Percentiles rank a stretch among this genome's conserved stretches.
phyloP scores from a whole-genome alignment of 2,113 vertebrate genomes.

The Pituophis catenifer region DNA sequence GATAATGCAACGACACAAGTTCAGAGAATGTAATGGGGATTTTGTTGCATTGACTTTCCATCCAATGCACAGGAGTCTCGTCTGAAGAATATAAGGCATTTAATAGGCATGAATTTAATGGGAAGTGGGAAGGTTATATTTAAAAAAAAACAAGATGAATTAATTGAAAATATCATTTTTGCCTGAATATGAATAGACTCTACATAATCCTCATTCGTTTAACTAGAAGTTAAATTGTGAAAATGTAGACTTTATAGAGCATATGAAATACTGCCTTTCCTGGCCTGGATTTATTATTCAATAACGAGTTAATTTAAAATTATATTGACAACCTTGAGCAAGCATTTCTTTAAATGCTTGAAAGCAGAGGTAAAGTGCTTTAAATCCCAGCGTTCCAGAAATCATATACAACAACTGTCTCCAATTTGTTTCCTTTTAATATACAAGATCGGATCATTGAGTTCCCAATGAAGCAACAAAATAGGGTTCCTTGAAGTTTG shows the following conservation, averaged over 20 bases:
- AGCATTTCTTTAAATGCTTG: slow-evolving; percentile 20
- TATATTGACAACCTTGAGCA: slow-evolving; percentile 8
- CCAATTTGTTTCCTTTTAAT: slow-evolving; percentile 50
- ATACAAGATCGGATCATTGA: slow-evolving; percentile 16
- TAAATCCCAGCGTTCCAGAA: neutral
- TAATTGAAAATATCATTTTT: neutral
- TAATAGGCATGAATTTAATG: neutral
- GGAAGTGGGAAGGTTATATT: neutral
- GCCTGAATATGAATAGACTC: neutral
- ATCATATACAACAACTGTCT: slow-evolving; percentile 17
- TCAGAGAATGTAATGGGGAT: neutral
- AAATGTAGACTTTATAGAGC: neutral
- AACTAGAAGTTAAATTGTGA: neutral
- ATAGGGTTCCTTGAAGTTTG: slow-evolving; percentile 39
- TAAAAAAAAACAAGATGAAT: neutral
- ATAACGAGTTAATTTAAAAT: neutral
- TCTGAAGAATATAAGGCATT: neutral
- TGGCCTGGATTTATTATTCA: neutral
- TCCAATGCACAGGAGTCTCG: neutral
- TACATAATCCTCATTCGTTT: neutral
- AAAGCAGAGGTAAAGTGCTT: neutral
- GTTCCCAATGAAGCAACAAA: slow-evolving; percentile 47
- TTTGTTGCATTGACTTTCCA: neutral
- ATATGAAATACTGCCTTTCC: neutral
- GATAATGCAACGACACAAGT: neutral